A percentile compares a stretch with the other conserved stretches of the same genome.
These are phyloP conservation scores for Sebastes kiyomatsui DNA, from an alignment of 2,797 vertebrate species.

Conservation along the genomic window DNA sequence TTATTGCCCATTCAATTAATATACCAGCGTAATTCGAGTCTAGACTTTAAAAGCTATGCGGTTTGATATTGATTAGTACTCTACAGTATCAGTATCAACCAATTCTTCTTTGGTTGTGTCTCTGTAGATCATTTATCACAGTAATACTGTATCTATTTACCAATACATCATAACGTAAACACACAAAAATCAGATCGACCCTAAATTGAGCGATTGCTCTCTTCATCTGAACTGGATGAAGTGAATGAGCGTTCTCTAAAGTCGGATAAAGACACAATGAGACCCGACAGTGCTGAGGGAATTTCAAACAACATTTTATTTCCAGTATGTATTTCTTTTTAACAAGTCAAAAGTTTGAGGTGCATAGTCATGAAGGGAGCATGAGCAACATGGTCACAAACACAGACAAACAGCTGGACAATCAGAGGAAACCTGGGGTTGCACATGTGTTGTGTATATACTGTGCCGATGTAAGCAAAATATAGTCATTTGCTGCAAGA, in stretches of 20 bases:
- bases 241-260: background rate
- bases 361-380: conserved; percentile 79
- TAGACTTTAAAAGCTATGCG: no score
- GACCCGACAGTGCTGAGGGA: conserved; percentile 4
- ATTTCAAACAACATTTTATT: conserved; percentile 67
- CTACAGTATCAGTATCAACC: background rate
- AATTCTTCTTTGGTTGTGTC: background rate
- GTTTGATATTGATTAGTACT: background rate
- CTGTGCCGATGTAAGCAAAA: conserved; percentile 2
- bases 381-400: conserved; percentile 71
- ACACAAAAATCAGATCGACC: background rate
- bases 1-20: background rate
- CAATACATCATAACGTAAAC: background rate
- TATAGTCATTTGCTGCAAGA: conserved; percentile 9
- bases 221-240: background rate
- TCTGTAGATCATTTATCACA: background rate
- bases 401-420: conserved; percentile 67
- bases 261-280: conserved; percentile 18
- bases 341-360: conserved; percentile 69
- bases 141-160: background rate
- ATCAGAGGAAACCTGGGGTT: conserved; percentile 44
- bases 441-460: conserved; percentile 8
- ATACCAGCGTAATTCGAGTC: background rate
- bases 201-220: background rate
- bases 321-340: conserved; percentile 52